Evolutionary conservation across 2,113 vertebrate species (phyloP), one percentile per base, ranked within the genome.

Genomic region (Poeciliopsis retropinna): DNA sequence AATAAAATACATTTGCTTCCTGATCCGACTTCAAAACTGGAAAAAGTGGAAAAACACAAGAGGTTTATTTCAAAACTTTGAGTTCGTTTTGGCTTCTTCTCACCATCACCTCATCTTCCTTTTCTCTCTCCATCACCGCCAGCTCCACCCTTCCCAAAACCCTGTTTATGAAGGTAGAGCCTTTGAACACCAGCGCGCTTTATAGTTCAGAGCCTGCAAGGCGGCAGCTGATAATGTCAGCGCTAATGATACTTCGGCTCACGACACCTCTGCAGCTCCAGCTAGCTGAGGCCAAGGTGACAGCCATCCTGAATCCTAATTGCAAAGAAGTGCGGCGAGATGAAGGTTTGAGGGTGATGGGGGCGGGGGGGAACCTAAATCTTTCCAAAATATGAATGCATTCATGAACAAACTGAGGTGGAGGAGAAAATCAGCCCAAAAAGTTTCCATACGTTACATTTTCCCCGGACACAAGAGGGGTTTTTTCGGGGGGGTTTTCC

Each of bases 181-280:
- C 91, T 93, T 93, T 94, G 90, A 94, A 93, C 88, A 81, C 73
- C 27, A 62, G 64, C 77, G 73, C 87, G 84, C 86, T 92, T 93
- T 91, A 82, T 84, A 93, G 87, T 94, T 92, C 84, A 89, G 83
- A 91, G 81, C 86, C 84, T 89, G 84, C 64, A 62, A 80, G 78
- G 77, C 87, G 90, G 86, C 88, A 87, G 91, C 85, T 91, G 88
- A 86, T 94, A 92, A 92, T 91, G 91, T 92, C 91, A 92, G 89
- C 86, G 87, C 91, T 90, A 93, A 94, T 93, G 91, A 93, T 67
- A 76, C 80, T 76, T 82, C 83, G 78, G 69, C 86, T 89, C 75
- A 70, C 75, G 92, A 87, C 87, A 85, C 80, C 84, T 78, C 67
- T 63, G 68, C 71, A 54, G 69, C 67, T 72, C 78, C 68, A 72